Base-by-base conservation (phyloP, 1,140 invertebrate species). In the Plectrocnemia conspersa region DNA sequence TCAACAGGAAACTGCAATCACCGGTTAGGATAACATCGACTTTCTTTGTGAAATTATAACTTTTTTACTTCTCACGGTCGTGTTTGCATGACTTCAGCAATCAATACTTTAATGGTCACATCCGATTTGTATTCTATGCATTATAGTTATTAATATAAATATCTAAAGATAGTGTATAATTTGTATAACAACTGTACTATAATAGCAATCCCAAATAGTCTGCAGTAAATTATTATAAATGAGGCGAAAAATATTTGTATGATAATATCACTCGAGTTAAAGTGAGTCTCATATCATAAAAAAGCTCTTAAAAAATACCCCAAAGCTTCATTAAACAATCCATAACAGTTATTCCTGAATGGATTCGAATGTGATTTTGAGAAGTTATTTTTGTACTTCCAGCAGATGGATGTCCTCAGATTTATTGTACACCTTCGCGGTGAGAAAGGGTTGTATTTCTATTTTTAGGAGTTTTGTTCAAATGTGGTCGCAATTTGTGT, bases 381-480 rank as follows among this genome's bases (percentile, higher is more conserved):
- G 29, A 49, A 19, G 36, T 18, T 15, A 23, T 19, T 47, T 45
- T 50, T 52, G 45, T 32, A 24, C 23, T 11, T 24, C 3, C 19
- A 16, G 41, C 56, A 58, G 56, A 52, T 52, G 56, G 21, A 44
- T 18, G 32, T 24, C 32, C 24, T 52, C 13, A 55, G 55, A 59
- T 59, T 59, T 59, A 59, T 59, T 59, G 46, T 55, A n/a, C 52
- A 40, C 47, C 35, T 59, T 55, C 21, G 36, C 48, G n/a, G n/a
- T n/a, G n/a, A 53, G 52, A 56, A 60, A 60, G 58, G 58, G 58
- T 56, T 60, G 44, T n/a, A n/a, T n/a, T n/a, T n/a, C n/a, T n/a
- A n/a, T n/a, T n/a, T n/a, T n/a, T n/a, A n/a, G n/a, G n/a, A n/a
- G n/a, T n/a, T n/a, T n/a, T n/a, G n/a, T n/a, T n/a, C n/a, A n/a